These are phyloP conservation scores for Nesogale talazaci DNA, from an alignment of 2,113 vertebrate genomes.

Conservation along the genomic window DNA sequence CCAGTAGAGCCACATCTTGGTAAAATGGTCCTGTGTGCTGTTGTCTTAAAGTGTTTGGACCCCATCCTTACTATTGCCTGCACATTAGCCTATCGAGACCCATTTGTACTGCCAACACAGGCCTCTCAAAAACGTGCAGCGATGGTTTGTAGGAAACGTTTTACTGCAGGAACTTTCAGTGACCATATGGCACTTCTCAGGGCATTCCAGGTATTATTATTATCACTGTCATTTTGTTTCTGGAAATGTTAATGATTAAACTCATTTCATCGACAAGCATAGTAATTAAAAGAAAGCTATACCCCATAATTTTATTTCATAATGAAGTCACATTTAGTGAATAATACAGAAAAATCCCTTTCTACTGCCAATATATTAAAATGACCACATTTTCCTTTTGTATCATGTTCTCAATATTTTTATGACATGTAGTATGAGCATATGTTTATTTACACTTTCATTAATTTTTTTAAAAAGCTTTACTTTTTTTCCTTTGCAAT, in stretches of 20 bases:
- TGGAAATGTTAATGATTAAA: constrained; percentile 1
- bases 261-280: constrained; percentile 10
- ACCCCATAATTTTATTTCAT: constrained; percentile 55
- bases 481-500: too few relatives aligned
- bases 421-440: neutral
- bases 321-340: constrained; percentile 51
- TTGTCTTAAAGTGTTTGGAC: constrained; percentile 96
- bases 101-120: constrained; percentile 92
- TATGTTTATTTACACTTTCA: neutral
- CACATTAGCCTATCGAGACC: constrained; percentile 94
- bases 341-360: constrained; percentile 33
- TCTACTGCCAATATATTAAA: constrained; percentile 54
- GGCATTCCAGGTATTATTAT: constrained; percentile 93
- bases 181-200: constrained; percentile 98
- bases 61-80: constrained; percentile 97
- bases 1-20: constrained; percentile 97
- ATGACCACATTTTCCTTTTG: neutral
- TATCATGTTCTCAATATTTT: constrained; percentile 13
- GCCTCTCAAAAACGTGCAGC: constrained; percentile 93
- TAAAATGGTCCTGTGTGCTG: constrained; percentile 96
- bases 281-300: neutral
- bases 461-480: neutral
- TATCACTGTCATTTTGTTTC: constrained; percentile 39
- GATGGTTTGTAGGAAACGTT: constrained; percentile 91
- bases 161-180: constrained; percentile 93